Base-by-base conservation (phyloP, 92 coral and sea anemone species). In the Pocillopora grandis region DNA sequence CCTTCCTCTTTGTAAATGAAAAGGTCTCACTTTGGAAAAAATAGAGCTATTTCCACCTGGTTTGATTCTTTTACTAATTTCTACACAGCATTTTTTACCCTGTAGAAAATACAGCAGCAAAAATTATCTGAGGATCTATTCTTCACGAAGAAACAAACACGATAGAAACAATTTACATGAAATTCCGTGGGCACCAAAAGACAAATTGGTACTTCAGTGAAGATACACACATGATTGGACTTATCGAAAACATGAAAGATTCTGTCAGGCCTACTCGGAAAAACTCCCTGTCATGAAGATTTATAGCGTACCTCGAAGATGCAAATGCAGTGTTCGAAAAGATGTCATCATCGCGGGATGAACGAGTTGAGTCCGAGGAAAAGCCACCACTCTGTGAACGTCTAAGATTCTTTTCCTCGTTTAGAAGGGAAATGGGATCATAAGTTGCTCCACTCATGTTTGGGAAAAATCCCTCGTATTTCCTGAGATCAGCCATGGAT, bases 391-490 rank as follows among this genome's bases (percentile, higher is more conserved):
- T 88, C 71, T 93, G 80, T 76, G 79, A 88, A 58, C 85, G 90
- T 82, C 88, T 86, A 75, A 69, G 85, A 80, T 85, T 84, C 62
- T 85, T 88, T 78, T 88, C 92, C 61, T 92, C 95, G 78, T 94
- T 90, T 76, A 80, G 72, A 19, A 89, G 31, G 35, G 93, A 92
- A 89, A 94, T 87, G 75, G 91, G 93, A 92, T 90, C 95, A 83
- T 85, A 90, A 23, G 90, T 86, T 56, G 92, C 68, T 67, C 87
- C 95, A 73, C 81, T 89, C 89, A 94, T 85, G 87, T 82, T 89
- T 31, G 98, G 95, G 48, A 94, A 94, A 88, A 94, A 94, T 62
- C 98, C 92, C 78, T 94, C 94, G 83, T 94, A 94, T 84, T 92
- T 92, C 70, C 92, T 83, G 66, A 94, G 87, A 81, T 94, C 98